A percentile compares a stretch with the other conserved stretches of the same genome.
Evolutionary conservation across 2,113 vertebrate genomes (phyloP).

Genomic region (Ceyx cyanopectus): DNA sequence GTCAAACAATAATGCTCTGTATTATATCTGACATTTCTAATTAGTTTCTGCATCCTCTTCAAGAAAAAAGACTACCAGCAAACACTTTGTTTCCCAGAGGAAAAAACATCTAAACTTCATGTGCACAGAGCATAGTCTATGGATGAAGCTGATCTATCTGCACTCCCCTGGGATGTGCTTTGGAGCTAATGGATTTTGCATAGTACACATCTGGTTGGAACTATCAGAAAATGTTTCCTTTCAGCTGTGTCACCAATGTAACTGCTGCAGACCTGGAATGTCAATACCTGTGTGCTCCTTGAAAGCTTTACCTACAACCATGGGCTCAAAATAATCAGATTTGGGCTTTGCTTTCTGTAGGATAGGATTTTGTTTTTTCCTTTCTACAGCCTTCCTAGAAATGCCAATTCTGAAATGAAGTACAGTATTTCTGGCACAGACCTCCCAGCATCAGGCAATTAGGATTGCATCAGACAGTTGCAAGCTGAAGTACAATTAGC

Average conservation of each 20-base stretch:
- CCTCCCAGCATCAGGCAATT: slow-evolving; percentile 29
- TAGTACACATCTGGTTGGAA: slow-evolving; percentile 62
- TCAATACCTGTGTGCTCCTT: background rate
- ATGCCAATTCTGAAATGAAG: background rate
- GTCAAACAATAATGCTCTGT: slow-evolving; percentile 57
- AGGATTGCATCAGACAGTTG: slow-evolving; percentile 21
- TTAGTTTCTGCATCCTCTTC: slow-evolving; percentile 57
- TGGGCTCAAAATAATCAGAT: background rate
- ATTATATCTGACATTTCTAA: slow-evolving; percentile 66
- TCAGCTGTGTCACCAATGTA: background rate
- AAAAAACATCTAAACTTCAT: slow-evolving; percentile 32
- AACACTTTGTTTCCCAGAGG: slow-evolving; percentile 47
- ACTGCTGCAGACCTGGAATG: slow-evolving; percentile 9
- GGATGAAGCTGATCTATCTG: slow-evolving; percentile 33
- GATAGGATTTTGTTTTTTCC: background rate
- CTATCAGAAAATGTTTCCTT: slow-evolving; percentile 62
- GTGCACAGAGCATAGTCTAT: background rate
- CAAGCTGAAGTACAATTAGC: slow-evolving; percentile 20
- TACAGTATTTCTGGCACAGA: slow-evolving; percentile 3
- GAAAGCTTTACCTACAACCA: background rate
- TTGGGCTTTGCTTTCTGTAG: background rate
- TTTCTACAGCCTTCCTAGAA: slow-evolving; percentile 15
- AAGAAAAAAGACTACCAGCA: slow-evolving; percentile 43
- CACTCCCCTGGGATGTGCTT: slow-evolving; percentile 14
- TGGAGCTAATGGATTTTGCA: slow-evolving; percentile 55